These are phyloP conservation scores for Phenganax subtilis DNA, from an alignment of 92 coral and sea anemone species.

Conservation along the genomic window DNA sequence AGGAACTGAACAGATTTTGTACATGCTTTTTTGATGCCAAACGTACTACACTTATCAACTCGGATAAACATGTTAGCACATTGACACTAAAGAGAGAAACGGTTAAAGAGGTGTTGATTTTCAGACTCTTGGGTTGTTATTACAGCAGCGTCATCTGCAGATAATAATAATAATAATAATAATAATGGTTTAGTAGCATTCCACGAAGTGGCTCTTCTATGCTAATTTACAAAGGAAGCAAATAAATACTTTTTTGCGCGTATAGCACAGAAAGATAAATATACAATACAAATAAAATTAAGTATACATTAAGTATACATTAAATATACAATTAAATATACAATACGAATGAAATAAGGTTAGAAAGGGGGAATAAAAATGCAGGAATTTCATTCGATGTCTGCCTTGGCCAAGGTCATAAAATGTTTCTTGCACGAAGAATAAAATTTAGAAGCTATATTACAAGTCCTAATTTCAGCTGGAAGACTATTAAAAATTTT, in stretches of 20 bases:
- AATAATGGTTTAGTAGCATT: slow-evolving; percentile 8
- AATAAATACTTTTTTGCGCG: too few relatives aligned
- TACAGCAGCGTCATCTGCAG: too few relatives aligned
- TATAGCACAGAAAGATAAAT: neutral
- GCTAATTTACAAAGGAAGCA: neutral
- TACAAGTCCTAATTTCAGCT: slow-evolving; percentile 14
- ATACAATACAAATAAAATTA: neutral
- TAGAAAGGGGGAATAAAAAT: neutral
- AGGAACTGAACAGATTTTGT: too few relatives aligned
- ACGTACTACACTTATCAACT: too few relatives aligned
- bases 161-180: neutral
- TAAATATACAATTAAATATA: neutral
- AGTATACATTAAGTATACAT: neutral
- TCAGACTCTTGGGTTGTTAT: too few relatives aligned
- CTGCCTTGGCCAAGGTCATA: slow-evolving; percentile 7
- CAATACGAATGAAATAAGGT: neutral
- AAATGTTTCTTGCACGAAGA: slow-evolving; percentile 7
- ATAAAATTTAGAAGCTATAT: neutral
- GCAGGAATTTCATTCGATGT: neutral
- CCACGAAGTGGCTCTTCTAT: slow-evolving; percentile 11
- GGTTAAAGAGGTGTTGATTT: too few relatives aligned
- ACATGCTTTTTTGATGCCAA: too few relatives aligned
- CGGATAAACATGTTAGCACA: too few relatives aligned
- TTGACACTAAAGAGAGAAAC: too few relatives aligned
- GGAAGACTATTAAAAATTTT: neutral